A percentile compares a stretch with the other conserved stretches of the same genome.
Conservation (phyloP, 2,797 vertebrate genomes). For the Enteromius viviparus region DNA sequence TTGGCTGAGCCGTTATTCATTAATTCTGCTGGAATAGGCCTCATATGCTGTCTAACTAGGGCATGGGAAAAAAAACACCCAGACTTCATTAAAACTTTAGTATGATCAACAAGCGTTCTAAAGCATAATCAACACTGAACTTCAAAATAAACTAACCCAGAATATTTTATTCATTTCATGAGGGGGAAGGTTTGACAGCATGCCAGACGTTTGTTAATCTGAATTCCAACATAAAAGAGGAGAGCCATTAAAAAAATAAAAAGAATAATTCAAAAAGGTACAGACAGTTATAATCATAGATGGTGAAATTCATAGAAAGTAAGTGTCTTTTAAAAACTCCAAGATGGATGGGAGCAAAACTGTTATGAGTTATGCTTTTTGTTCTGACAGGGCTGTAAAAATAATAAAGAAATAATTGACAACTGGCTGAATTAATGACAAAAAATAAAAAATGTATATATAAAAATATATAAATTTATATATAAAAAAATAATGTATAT, state of each 20-base stretch:
- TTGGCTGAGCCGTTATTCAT: conserved; percentile 34
- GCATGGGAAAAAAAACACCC: conserved; percentile 18
- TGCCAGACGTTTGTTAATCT: conserved; percentile 16
- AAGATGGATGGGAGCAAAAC: neutral
- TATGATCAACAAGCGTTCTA: conserved; percentile 17
- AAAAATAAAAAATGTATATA: neutral
- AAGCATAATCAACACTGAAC: conserved; percentile 22
- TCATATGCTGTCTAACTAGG: conserved; percentile 25
- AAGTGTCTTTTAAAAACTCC: conserved; percentile 5
- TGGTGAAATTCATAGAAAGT: neutral
- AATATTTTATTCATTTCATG: conserved; percentile 27
- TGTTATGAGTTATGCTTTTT: neutral
- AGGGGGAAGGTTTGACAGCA: conserved; percentile 15
- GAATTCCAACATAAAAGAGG: conserved; percentile 21
- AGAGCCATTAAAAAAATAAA: conserved; percentile 7
- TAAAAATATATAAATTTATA: no score
- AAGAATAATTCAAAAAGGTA: conserved; percentile 2
- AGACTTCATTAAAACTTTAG: conserved; percentile 26
- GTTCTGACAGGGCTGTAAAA: neutral
- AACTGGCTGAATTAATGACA: neutral
- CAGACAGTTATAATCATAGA: neutral
- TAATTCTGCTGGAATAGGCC: conserved; percentile 41
- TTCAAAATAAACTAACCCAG: conserved; percentile 27
- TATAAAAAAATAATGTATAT: no score
- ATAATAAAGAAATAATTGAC: neutral